Conservation (phyloP, 2,888 invertebrate species). For the Drosophila parthenogenetica region DNA sequence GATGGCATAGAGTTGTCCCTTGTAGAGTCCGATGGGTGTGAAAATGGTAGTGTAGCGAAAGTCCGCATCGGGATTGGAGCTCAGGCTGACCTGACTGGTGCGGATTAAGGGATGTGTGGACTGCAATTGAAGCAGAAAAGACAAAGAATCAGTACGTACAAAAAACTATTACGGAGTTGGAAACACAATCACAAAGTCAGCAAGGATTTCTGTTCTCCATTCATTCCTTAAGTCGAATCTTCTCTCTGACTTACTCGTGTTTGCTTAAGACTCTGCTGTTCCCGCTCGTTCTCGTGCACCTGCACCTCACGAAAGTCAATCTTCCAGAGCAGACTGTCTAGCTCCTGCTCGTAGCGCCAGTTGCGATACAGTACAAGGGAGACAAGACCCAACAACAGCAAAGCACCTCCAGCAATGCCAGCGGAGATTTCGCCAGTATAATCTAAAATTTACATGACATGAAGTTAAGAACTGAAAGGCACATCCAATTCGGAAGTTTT, state of each 20-base stretch:
- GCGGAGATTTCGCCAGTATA: slow-evolving; percentile 93
- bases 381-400: slow-evolving; percentile 90
- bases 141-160: too few species aligned
- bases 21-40: slow-evolving; percentile 95
- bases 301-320: slow-evolving; percentile 96
- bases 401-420: slow-evolving; percentile 91
- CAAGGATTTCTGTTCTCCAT: too few species aligned
- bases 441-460: slow-evolving; percentile 85
- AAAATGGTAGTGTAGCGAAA: slow-evolving; percentile 95
- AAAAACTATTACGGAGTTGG: too few species aligned
- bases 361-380: slow-evolving; percentile 93
- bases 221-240: too few species aligned
- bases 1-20: slow-evolving; percentile 94
- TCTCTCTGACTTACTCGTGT: slow-evolving; percentile 79
- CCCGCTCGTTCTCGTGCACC: slow-evolving; percentile 87
- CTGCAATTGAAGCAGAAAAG: slow-evolving; percentile 74
- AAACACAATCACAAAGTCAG: too few species aligned
- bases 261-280: slow-evolving; percentile 84
- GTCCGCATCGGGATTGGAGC: slow-evolving; percentile 96
- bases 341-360: slow-evolving; percentile 97
- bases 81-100: slow-evolving; percentile 95
- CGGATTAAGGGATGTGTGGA: slow-evolving; percentile 88
- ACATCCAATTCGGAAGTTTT: background rate
- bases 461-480: too few species aligned
- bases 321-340: slow-evolving; percentile 97